Evolutionary conservation across 2,888 invertebrate species (phyloP).

Genomic region (Diadegma fenestrale): DNA sequence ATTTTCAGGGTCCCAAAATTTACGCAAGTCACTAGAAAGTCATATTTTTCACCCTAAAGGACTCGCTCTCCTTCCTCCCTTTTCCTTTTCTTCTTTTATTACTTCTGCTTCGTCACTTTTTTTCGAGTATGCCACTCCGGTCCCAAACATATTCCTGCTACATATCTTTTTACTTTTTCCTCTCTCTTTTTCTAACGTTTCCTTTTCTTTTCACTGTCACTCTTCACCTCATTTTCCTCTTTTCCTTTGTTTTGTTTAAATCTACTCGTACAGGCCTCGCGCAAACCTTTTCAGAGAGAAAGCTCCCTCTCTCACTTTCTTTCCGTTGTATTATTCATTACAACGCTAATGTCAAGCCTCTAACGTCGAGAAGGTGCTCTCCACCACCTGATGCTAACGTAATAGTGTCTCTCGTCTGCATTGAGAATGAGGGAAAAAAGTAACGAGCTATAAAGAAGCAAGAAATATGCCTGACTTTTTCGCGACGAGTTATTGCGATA

Average conservation of each 20-base stretch:
- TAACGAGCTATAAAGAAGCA: conserved; percentile 27
- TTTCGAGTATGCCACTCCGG: conserved; percentile 22
- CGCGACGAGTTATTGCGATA: not conserved
- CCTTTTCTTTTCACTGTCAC: conserved; percentile 31
- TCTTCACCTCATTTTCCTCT: conserved; percentile 52
- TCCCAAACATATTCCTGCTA: not conserved
- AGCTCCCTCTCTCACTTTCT: conserved; percentile 3
- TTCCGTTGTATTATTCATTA: conserved; percentile 56
- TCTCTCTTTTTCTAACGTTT: conserved; percentile 3
- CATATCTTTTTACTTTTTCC: not conserved
- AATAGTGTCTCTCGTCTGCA: conserved; percentile 27
- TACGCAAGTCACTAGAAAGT: not conserved
- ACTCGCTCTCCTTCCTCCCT: not conserved
- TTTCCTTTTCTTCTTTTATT: conserved; percentile 16
- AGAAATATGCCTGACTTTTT: conserved; percentile 30
- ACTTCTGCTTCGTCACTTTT: conserved; percentile 16
- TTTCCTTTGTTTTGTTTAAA: conserved; percentile 37
- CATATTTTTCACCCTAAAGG: conserved; percentile 16
- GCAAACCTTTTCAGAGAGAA: conserved; percentile 22
- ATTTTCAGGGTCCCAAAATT: conserved; percentile 12
- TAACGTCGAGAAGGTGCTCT: conserved; percentile 23
- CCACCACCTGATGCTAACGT: conserved; percentile 53
- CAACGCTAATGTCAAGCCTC: conserved; percentile 51
- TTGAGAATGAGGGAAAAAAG: conserved; percentile 19
- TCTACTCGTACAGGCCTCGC: conserved; percentile 31